Evolutionary conservation across 2,113 vertebrate species (phyloP), one percentile per base, ranked within the genome.

Genomic region (Etheostoma cragini): DNA sequence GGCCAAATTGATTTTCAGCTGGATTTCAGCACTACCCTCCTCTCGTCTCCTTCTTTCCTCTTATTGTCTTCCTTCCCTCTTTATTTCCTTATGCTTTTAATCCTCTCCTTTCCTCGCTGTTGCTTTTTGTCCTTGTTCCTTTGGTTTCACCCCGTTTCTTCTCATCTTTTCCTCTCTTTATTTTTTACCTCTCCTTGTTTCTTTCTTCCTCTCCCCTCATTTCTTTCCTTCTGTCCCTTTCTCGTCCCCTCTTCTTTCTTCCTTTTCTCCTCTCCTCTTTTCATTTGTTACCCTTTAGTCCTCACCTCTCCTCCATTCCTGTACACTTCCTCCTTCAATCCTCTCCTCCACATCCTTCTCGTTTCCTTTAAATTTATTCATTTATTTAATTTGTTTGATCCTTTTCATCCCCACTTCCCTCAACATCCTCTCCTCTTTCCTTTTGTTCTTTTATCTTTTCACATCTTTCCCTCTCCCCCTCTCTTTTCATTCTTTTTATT

Each of bases 1-100:
- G 76, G 72, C 30, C 47, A 61, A 69, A 89, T 91, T 86, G 87
- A 89, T 90, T 90, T 90, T 84, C 80, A 75, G 87, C 77, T 89
- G 83, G 88, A 85, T 90, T 87, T 87, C 83, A 83, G 72, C 65
- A 78, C 53, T 15, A 0, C 63, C 83, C 49, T 69, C 45, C 72
- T 56, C 58, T 54, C 53, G 22, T 73, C 54, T 64, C 61, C 69
- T 82, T 49, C 63, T 66, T 53, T 93, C 72, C 72, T 85, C 12
- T 22, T 8, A 19, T 26, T 11, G 33, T 17, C 38, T 21, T 26
- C 14, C 38, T 45, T 49, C 56, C 0, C 3, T 50, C 21, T 33
- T 38, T 42, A 42, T 42, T 42, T 58, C 56, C 56, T 30, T 57
- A 10, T 21, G 10, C 13, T 57, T 57, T 24, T 26, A 24, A 15